Conservation (phyloP, 2,797 vertebrate genomes). For the Pagetopsis macropterus region DNA sequence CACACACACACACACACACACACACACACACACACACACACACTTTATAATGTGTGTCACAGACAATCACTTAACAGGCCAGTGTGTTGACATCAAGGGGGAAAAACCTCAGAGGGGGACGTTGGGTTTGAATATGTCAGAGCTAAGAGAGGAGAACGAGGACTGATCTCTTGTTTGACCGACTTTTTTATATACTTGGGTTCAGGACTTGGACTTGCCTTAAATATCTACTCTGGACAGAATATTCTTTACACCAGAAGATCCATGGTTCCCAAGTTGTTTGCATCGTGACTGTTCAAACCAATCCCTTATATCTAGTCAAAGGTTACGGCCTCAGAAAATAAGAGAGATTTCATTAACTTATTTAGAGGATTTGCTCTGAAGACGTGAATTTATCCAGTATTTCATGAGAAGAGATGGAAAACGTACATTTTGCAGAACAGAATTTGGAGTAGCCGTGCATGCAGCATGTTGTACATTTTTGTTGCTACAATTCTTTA, state of each 20-base stretch:
- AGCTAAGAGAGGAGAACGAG: not conserved
- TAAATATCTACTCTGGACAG: not conserved
- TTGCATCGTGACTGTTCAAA: not conserved
- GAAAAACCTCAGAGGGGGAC: conserved; percentile 7
- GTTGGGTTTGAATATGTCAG: conserved; percentile 21
- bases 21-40: not conserved
- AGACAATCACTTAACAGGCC: conserved; percentile 33
- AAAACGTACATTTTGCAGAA: no score
- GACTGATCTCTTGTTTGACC: not conserved
- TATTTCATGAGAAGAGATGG: no score
- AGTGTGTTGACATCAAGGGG: conserved; percentile 24
- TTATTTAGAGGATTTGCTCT: not conserved
- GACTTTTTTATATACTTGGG: conserved; percentile 21
- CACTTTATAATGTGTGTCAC: not conserved
- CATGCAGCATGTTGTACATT: no score
- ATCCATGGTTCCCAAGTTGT: not conserved
- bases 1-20: not conserved
- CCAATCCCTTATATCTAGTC: not conserved
- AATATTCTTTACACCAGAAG: not conserved
- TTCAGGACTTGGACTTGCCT: not conserved
- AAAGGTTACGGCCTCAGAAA: not conserved
- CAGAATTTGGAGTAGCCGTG: no score
- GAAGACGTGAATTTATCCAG: not conserved
- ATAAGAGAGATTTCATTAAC: not conserved
- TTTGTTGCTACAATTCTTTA: no score